Evolutionary conservation across 1,140 invertebrate species (phyloP).

Genomic region (Drosophila athabasca): DNA sequence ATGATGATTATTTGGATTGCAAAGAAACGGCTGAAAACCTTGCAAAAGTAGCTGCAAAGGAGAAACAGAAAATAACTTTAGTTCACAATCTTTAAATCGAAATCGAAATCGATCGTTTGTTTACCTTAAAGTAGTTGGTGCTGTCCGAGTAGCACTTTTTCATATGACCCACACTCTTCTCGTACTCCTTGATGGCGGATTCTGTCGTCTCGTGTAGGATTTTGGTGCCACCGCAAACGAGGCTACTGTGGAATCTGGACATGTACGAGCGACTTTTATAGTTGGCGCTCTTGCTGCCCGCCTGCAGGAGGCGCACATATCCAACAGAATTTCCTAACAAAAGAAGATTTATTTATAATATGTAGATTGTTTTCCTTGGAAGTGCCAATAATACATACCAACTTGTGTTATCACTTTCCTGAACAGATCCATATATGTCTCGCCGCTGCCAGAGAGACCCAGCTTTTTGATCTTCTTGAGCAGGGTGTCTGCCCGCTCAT

Average conservation of each 20-base stretch:
- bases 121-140: constrained; percentile 96
- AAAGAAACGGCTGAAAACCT: constrained; percentile 95
- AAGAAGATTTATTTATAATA: neutral
- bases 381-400: constrained; percentile 84
- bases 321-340: constrained; percentile 95
- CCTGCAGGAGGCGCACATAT: constrained; percentile 96
- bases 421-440: constrained; percentile 97
- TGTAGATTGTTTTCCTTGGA: too few relatives aligned
- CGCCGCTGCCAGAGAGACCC: constrained; percentile 92
- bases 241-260: constrained; percentile 88
- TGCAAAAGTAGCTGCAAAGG: constrained; percentile 90
- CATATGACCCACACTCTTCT: constrained; percentile 85
- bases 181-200: constrained; percentile 65
- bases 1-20: constrained; percentile 94
- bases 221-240: constrained; percentile 86
- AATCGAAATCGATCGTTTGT: too few relatives aligned
- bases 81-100: neutral
- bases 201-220: constrained; percentile 68
- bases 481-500: constrained; percentile 97
- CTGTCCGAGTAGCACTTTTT: constrained; percentile 95
- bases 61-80: neutral
- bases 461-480: constrained; percentile 96
- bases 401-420: constrained; percentile 96
- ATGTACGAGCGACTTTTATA: constrained; percentile 95
- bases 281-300: constrained; percentile 96